phyloP scores from a whole-genome alignment of 2,888 invertebrate species.

The Agrotis puta region DNA sequence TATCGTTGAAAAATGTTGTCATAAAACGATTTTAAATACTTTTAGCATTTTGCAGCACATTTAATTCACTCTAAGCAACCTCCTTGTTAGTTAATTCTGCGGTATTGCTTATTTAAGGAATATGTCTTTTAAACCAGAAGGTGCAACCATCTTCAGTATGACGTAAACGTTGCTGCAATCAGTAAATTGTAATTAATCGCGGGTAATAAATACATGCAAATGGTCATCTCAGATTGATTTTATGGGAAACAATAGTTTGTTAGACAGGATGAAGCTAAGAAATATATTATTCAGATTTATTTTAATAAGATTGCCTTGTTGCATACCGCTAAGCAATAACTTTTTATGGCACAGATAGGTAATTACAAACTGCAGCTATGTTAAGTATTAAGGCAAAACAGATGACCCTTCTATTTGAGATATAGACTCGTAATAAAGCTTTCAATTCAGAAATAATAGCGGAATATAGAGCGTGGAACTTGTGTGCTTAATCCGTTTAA shows the following conservation, averaged over 20 bases:
- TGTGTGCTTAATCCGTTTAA: constrained; percentile 84
- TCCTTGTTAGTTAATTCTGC: constrained; percentile 65
- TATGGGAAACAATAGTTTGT: constrained; percentile 35
- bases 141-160: constrained; percentile 61
- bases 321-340: constrained; percentile 12
- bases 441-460: constrained; percentile 65
- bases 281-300: constrained; percentile 13
- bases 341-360: constrained; percentile 6
- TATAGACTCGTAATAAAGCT: constrained; percentile 56
- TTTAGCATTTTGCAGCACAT: constrained; percentile 75
- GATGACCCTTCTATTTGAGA: constrained; percentile 40
- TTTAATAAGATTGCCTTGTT: constrained; percentile 12
- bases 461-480: constrained; percentile 80
- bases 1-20: constrained; percentile 89
- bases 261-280: constrained; percentile 9
- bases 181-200: constrained; percentile 53
- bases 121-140: constrained; percentile 58
- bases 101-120: constrained; percentile 54
- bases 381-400: constrained; percentile 2
- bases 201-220: constrained; percentile 34
- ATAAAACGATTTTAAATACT: constrained; percentile 85
- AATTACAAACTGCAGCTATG: constrained; percentile 15
- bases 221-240: constrained; percentile 33
- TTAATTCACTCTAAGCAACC: constrained; percentile 65
- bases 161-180: constrained; percentile 52